Conservation (phyloP, 2,113 vertebrate species). For the Ceratotherium simum region DNA sequence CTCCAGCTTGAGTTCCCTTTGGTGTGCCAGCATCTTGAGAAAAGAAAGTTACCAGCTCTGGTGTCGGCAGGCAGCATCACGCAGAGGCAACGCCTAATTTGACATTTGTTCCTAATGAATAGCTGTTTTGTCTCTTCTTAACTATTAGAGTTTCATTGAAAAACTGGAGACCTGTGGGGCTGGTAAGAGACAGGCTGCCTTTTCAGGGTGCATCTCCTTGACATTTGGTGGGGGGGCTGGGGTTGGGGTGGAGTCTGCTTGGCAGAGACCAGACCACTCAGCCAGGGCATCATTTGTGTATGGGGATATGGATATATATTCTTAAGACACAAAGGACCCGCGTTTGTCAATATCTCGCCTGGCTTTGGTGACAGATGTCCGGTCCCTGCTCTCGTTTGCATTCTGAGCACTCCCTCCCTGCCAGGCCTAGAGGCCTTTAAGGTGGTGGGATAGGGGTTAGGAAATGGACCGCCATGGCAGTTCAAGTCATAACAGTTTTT, state of each 20-base stretch:
- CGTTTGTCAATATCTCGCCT: conserved; percentile 66
- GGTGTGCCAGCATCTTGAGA: not conserved
- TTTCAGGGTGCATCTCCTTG: not conserved
- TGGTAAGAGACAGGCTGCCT: not conserved
- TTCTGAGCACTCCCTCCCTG: conserved; percentile 27
- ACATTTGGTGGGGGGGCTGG: not conserved
- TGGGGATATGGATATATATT: conserved; percentile 21
- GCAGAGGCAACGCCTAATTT: conserved; percentile 44
- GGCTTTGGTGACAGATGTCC: conserved; percentile 78
- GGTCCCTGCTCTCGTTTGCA: conserved; percentile 55
- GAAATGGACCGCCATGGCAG: not conserved
- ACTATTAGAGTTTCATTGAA: conserved; percentile 46
- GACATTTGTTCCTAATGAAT: conserved; percentile 70
- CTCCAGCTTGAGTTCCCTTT: not conserved
- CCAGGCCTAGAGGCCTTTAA: conserved; percentile 45
- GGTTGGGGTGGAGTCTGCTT: not conserved
- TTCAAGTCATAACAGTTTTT: not conserved
- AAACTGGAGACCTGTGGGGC: conserved; percentile 8
- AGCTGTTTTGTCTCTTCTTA: conserved; percentile 67
- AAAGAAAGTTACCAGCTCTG: conserved; percentile 23
- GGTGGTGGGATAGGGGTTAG: conserved; percentile 37
- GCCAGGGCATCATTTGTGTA: not conserved
- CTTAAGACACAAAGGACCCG: conserved; percentile 77
- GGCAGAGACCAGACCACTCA: not conserved
- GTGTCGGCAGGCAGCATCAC: not conserved